Conservation (phyloP, 2,888 invertebrate genomes). For the Hydraecia micacea region DNA sequence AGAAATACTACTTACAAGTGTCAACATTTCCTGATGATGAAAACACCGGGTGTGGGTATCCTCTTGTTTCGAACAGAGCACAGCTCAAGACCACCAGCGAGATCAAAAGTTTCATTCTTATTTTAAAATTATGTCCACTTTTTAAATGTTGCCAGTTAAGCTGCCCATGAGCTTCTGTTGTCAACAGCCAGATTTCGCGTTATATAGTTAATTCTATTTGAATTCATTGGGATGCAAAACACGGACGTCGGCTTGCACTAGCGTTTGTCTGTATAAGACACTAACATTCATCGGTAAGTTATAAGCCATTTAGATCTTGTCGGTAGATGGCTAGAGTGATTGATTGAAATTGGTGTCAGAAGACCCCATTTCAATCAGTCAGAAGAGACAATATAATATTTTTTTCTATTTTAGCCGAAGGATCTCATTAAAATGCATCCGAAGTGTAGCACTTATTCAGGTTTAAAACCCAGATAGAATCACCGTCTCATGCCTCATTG, state of each 20-base stretch:
- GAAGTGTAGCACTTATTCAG: neutral
- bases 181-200: constrained; percentile 71
- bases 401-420: neutral
- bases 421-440: no score
- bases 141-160: constrained; percentile 72
- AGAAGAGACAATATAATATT: neutral
- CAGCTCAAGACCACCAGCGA: constrained; percentile 74
- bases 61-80: constrained; percentile 75
- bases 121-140: constrained; percentile 24
- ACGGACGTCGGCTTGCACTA: constrained; percentile 75
- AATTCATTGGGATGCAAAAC: constrained; percentile 84
- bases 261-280: constrained; percentile 65
- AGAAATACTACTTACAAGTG: constrained; percentile 77
- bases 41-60: constrained; percentile 76
- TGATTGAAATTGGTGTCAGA: constrained; percentile 5
- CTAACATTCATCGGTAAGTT: constrained; percentile 38
- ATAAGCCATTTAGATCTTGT: constrained; percentile 43
- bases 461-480: neutral
- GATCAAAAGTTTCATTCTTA: constrained; percentile 75
- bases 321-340: constrained; percentile 19
- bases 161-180: constrained; percentile 77
- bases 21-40: constrained; percentile 84
- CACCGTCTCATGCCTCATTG: rapidly evolving
- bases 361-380: neutral
- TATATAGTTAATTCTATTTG: constrained; percentile 82